phyloP scores from a whole-genome alignment of 2,888 invertebrate genomes.

The Drosophila antonietae region DNA sequence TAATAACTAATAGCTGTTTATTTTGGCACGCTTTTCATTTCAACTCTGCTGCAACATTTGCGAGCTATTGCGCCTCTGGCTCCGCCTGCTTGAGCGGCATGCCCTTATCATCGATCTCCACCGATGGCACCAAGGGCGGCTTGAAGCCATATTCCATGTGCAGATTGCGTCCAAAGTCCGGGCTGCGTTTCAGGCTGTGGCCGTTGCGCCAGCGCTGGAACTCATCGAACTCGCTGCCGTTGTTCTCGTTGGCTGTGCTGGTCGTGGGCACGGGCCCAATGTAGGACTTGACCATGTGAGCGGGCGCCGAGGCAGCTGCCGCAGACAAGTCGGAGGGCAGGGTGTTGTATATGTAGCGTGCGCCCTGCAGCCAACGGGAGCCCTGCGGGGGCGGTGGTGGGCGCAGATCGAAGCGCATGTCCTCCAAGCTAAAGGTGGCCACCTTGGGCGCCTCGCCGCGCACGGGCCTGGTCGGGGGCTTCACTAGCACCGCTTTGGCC shows the following conservation, averaged over 20 bases:
- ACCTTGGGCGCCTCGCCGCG: conserved; percentile 61
- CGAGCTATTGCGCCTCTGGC: conserved; percentile 34
- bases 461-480: conserved; percentile 56
- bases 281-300: conserved; percentile 85
- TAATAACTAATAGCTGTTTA: conserved; percentile 65
- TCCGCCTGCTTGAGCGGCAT: conserved; percentile 85
- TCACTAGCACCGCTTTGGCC: conserved; percentile 22
- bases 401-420: conserved; percentile 77
- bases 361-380: conserved; percentile 74
- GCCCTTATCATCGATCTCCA: conserved; percentile 91
- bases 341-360: conserved; percentile 81
- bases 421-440: conserved; percentile 66
- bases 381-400: conserved; percentile 75
- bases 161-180: conserved; percentile 87
- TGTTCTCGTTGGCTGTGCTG: conserved; percentile 31
- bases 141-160: conserved; percentile 93
- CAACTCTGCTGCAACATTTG: conserved; percentile 2
- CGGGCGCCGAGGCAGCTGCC: conserved; percentile 81
- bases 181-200: conserved; percentile 85
- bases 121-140: conserved; percentile 92
- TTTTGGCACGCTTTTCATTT: conserved; percentile 68
- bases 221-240: conserved; percentile 69
- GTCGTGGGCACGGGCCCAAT: conserved; percentile 68
- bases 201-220: conserved; percentile 85
- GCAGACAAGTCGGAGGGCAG: conserved; percentile 76